Evolutionary conservation across 2,888 invertebrate genomes (phyloP), one percentile per base, ranked within the genome.

Genomic region (Trachelus tabidus): DNA sequence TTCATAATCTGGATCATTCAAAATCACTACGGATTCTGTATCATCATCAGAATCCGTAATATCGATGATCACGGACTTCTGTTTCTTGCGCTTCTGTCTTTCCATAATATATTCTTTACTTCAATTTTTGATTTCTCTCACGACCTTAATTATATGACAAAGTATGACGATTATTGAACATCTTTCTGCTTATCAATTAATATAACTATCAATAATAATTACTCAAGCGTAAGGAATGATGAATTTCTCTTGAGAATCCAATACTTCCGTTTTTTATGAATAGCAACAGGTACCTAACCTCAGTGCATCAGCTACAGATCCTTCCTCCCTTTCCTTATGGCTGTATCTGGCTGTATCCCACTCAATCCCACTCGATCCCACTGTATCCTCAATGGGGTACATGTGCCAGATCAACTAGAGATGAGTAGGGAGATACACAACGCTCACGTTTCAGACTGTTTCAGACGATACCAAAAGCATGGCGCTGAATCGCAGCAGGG

Each of bases 11-110:
- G 74, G 34, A 35, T 74, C 74, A 35, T n/a, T 11, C 33, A 34
- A n/a, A n/a, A 56, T 35, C n/a, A 12, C 30, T n/a, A 37, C 69
- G n/a, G 31, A 34, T 12, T 74, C 34, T 69, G 69, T 12, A 69
- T 79, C 79, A n/a, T 69, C 40, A 4, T 79, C 79, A 15, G 79
- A 78, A 73, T 69, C 76, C 31, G 76, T 23, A 34, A 74, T 40
- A 12, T 76, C 78, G 31, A 78, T 68, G 15, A 76, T n/a, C 12
- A 76, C 15, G 31, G 30, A n/a, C 11, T 30, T 15, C 31, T 56
- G 15, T 68, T 4, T 35, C 15, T 33, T 34, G 11, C 73, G 34
- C 15, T 33, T 12, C 37, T 68, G 37, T 76, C 73, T 73, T 23
- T 56, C 68, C 78, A 78, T 78, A 33, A 69, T 68, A n/a, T n/a